Base-by-base conservation (phyloP, 2,113 vertebrate genomes). In the Tursiops truncatus region DNA sequence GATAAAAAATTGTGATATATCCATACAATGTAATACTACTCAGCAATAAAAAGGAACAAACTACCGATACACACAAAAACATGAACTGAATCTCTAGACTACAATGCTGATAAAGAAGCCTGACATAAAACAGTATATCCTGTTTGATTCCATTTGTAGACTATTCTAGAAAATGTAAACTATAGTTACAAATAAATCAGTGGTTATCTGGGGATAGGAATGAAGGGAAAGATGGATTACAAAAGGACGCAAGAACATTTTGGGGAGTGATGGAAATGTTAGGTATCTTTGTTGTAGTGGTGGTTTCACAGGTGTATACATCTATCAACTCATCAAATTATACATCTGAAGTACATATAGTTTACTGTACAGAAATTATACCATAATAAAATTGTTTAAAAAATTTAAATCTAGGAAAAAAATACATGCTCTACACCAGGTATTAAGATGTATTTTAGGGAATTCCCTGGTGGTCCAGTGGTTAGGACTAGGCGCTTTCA, bases 391-490 rank as follows among this genome's bases (percentile, higher is more conserved):
- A 25, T 81, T 89, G 11, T 60, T 70, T 65, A 23, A 36, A 88
- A 88, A 31, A n/a, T 88, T 63, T 95, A 60, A 81, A 88, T 87
- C 9, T 85, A 82, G 50, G 74, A 8, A 89, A 93, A 71, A 81
- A 76, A 89, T 67, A 82, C 2, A 60, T n/a, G 26, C 15, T 63
- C n/a, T 76, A 74, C 0, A 71, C 21, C 65, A 93, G 9, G 68
- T 70, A 91, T 68, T 90, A 91, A 95, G 62, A 86, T 41, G 6
- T 73, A 81, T 65, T 95, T 89, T 79, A 53, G 74, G 18, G 50
- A 77, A 77, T 77, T 33, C 44, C 33, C 50, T 50, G 47, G 74
- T 6, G 0, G 74, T 77, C 18, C 74, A 77, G 47, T 77, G 47
- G 74, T 77, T 77, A 77, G 74, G 44, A 77, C 44, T 53, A 9